Percentiles rank a stretch among this genome's conserved stretches.
These are phyloP conservation scores for Xylophagus ater DNA, from an alignment of 2,888 invertebrate species.

Conservation along the genomic window DNA sequence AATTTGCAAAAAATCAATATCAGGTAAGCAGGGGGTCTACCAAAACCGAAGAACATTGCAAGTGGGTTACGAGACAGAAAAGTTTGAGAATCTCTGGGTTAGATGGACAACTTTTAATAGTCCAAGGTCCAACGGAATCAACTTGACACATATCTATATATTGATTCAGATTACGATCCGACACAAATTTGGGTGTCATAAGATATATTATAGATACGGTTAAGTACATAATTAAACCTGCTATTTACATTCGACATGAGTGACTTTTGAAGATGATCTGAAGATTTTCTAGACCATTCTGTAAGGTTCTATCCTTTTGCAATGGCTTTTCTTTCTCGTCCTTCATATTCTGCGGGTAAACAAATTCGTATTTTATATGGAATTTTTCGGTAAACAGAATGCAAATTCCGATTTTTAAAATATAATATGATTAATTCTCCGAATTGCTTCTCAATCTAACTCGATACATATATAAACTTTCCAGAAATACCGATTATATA, in stretches of 20 bases:
- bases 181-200: constrained; percentile 45
- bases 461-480: too few species aligned
- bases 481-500: too few species aligned
- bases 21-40: too few species aligned
- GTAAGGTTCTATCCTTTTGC: constrained; percentile 44
- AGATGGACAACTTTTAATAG: neutral
- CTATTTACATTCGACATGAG: constrained; percentile 31
- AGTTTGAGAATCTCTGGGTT: too few species aligned
- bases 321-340: constrained; percentile 27
- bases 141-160: constrained; percentile 43
- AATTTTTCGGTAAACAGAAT: too few species aligned
- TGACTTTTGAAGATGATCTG: constrained; percentile 40
- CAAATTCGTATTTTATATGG: constrained; percentile 41
- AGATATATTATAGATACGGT: constrained; percentile 35
- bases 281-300: constrained; percentile 26
- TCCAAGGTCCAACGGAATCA: constrained; percentile 1
- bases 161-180: constrained; percentile 34
- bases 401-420: too few species aligned
- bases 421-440: too few species aligned
- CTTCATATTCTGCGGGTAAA: constrained; percentile 26
- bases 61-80: too few species aligned
- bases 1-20: too few species aligned
- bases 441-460: too few species aligned
- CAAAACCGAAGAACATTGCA: too few species aligned
- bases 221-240: constrained; percentile 19